Evolutionary conservation across 2,113 vertebrate species (phyloP).

Genomic region (Lepus timidus): DNA sequence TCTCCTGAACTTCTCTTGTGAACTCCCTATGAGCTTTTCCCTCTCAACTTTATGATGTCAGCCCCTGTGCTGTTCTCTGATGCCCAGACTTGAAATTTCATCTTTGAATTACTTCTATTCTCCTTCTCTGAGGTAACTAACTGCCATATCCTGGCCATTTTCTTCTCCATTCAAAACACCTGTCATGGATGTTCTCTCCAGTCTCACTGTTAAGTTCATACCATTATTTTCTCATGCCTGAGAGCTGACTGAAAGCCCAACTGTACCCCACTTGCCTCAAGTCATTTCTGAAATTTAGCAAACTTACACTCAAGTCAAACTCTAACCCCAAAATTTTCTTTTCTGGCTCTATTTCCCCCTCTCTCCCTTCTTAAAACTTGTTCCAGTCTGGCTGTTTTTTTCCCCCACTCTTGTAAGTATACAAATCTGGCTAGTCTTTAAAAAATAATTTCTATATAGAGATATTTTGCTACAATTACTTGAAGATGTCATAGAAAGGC

Average conservation of each 20-base stretch:
- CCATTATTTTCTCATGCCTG: neutral
- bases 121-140: neutral
- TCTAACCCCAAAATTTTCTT: neutral
- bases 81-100: neutral
- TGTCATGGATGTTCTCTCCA: neutral
- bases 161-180: neutral
- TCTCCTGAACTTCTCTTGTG: neutral
- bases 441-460: neutral
- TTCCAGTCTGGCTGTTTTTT: neutral
- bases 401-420: neutral
- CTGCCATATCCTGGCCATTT: neutral
- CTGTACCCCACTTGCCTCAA: neutral
- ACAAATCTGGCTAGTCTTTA: neutral
- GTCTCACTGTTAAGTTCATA: neutral
- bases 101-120: neutral
- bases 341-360: neutral
- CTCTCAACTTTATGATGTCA: neutral
- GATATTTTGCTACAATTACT: conserved; percentile 29
- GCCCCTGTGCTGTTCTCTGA: neutral
- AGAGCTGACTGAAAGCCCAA: neutral
- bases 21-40: neutral
- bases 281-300: conserved; percentile 1
- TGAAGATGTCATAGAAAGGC: conserved; percentile 33
- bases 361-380: neutral
- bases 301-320: neutral